A percentile compares a stretch with the other conserved stretches of the same genome.
phyloP scores from a whole-genome alignment of 2,888 invertebrate species.

The Apamea sordens region DNA sequence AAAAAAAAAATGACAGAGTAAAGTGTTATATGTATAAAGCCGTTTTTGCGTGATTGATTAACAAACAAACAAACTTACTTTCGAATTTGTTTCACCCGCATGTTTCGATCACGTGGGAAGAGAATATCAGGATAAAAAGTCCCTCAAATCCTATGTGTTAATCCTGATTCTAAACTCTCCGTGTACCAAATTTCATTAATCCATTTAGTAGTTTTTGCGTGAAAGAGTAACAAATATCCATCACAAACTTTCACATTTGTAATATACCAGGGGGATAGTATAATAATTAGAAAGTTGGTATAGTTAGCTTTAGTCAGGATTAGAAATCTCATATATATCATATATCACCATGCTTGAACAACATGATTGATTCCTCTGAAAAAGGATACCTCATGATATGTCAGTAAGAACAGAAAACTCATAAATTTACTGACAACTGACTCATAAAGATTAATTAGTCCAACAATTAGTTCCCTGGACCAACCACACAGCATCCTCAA shows the following conservation, averaged over 20 bases:
- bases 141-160: no score
- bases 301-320: not conserved
- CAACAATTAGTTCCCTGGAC: not conserved
- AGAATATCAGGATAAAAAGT: no score
- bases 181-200: no score
- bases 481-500: not conserved
- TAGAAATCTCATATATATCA: not conserved
- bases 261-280: no score
- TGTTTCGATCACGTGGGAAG: no score
- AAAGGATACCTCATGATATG: not conserved
- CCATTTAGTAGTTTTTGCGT: no score
- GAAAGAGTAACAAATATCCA: no score
- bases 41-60: not conserved
- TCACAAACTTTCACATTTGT: no score
- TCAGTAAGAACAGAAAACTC: not conserved
- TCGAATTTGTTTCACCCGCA: no score
- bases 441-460: conserved; percentile 35
- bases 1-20: not conserved
- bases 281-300: no score
- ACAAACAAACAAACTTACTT: not conserved
- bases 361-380: not conserved
- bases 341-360: not conserved
- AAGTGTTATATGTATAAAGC: not conserved
- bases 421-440: not conserved
- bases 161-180: no score